Conservation (phyloP, 2,888 invertebrate species). For the Drosophila testacea region DNA sequence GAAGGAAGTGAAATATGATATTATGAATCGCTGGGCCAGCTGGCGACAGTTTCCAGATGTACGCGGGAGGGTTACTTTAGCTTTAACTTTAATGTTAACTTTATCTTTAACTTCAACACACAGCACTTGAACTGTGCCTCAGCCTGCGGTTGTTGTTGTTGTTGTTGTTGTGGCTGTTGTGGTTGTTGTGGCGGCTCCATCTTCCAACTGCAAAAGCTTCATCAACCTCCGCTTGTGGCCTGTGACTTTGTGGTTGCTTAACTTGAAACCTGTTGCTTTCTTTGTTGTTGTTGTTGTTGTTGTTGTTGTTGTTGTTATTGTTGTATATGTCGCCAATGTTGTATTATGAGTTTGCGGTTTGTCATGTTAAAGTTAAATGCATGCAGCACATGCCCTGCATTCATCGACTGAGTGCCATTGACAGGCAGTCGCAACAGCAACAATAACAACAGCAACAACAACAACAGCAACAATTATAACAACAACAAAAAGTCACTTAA, state of each 20-base stretch:
- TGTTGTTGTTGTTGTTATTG: conserved; percentile 44
- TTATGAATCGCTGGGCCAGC: conserved; percentile 78
- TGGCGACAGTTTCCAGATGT: conserved; percentile 73
- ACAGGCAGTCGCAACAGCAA: conserved; percentile 53
- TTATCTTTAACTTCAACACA: neutral
- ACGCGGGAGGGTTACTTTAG: conserved; percentile 48
- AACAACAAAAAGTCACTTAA: conserved; percentile 42
- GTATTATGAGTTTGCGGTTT: conserved; percentile 80
- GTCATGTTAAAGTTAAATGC: conserved; percentile 80
- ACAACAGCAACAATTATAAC: conserved; percentile 26
- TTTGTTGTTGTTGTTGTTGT: conserved; percentile 12
- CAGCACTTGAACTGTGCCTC: conserved; percentile 43
- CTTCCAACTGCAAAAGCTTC: conserved; percentile 41
- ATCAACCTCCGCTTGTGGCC: conserved; percentile 40
- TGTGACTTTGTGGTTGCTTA: conserved; percentile 64
- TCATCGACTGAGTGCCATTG: conserved; percentile 78
- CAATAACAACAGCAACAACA: conserved; percentile 36
- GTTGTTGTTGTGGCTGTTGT: conserved; percentile 36
- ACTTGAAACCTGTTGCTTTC: conserved; percentile 69
- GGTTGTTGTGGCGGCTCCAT: conserved; percentile 47
- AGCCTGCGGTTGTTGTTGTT: conserved; percentile 3
- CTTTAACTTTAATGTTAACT: no score
- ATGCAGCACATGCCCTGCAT: conserved; percentile 81
- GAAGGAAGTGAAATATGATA: conserved; percentile 85
- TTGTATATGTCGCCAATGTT: conserved; percentile 68